phyloP scores from a whole-genome alignment of 2,797 vertebrate species.

The Remorina albescens region DNA sequence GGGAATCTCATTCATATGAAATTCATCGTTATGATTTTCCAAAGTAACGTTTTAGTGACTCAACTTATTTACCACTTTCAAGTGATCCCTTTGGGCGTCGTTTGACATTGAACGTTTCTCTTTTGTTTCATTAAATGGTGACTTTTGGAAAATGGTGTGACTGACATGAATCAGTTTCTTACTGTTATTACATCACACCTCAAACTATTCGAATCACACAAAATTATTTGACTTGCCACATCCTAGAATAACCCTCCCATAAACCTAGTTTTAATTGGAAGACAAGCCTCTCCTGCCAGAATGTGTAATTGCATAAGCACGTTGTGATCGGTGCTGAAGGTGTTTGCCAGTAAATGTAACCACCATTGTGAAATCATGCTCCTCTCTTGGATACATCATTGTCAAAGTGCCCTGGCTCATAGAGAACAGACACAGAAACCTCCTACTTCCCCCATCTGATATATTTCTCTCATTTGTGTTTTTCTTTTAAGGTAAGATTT shows the following conservation, averaged over 20 bases:
- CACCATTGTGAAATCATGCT: conserved; percentile 49
- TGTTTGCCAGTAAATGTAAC: not conserved
- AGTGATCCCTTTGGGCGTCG: not conserved
- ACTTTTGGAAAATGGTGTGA: conserved; percentile 24
- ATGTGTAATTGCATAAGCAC: conserved; percentile 1
- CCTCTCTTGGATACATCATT: conserved; percentile 31
- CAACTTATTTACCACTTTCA: not conserved
- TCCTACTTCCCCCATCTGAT: too few species aligned
- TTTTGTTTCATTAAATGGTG: not conserved
- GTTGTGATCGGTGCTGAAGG: not conserved
- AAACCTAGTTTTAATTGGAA: not conserved
- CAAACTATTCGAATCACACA: not conserved
- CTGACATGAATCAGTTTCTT: conserved; percentile 20
- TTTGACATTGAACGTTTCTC: not conserved
- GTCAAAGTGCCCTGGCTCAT: not conserved
- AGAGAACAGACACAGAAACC: not conserved
- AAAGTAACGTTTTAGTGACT: conserved; percentile 7
- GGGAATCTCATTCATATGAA: not conserved
- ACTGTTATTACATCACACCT: conserved; percentile 18
- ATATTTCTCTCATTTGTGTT: not conserved
- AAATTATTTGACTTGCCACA: conserved; percentile 30
- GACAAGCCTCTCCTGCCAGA: not conserved
- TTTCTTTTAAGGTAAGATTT: conserved; percentile 89
- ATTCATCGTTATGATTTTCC: not conserved
- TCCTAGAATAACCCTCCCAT: conserved; percentile 17